Percentiles rank a stretch among this genome's conserved stretches.
phyloP scores from a whole-genome alignment of 2,113 vertebrate genomes.

The Pseudopipra pipra region DNA sequence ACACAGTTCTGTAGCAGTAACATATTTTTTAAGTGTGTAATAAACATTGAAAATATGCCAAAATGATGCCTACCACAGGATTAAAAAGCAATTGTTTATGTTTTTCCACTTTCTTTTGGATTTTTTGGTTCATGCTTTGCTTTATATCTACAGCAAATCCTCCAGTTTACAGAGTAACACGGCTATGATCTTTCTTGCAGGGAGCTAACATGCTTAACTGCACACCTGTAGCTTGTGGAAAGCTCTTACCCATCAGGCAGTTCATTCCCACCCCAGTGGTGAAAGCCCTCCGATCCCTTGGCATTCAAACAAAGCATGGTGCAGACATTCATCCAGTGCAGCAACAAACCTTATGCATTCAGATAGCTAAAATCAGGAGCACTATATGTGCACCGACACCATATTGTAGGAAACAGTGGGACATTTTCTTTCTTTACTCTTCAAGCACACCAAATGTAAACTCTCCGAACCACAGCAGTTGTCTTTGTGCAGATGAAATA shows the following conservation, averaged over 20 bases:
- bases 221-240: background rate
- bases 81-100: conserved; percentile 40
- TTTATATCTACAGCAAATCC: background rate
- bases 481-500: conserved; percentile 69
- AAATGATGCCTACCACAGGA: conserved; percentile 18
- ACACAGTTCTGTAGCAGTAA: conserved; percentile 11
- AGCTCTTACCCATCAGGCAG: background rate
- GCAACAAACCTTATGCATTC: background rate
- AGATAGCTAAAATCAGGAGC: conserved; percentile 40
- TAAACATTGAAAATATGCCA: conserved; percentile 49
- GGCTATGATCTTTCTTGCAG: background rate
- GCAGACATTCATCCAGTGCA: fast-evolving
- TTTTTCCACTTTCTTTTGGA: background rate
- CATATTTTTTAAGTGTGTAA: conserved; percentile 31
- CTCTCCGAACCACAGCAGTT: conserved; percentile 77
- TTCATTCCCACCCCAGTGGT: background rate
- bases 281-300: background rate
- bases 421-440: conserved; percentile 23
- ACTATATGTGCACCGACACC: background rate
- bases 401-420: conserved; percentile 31
- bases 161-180: background rate
- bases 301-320: background rate
- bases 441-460: conserved; percentile 72
- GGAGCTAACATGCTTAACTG: background rate
- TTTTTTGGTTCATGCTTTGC: conserved; percentile 16